A percentile compares a stretch with the other conserved stretches of the same genome.
These are phyloP conservation scores for Agrochola lychnidis DNA, from an alignment of 2,888 invertebrate genomes.

Conservation along the genomic window DNA sequence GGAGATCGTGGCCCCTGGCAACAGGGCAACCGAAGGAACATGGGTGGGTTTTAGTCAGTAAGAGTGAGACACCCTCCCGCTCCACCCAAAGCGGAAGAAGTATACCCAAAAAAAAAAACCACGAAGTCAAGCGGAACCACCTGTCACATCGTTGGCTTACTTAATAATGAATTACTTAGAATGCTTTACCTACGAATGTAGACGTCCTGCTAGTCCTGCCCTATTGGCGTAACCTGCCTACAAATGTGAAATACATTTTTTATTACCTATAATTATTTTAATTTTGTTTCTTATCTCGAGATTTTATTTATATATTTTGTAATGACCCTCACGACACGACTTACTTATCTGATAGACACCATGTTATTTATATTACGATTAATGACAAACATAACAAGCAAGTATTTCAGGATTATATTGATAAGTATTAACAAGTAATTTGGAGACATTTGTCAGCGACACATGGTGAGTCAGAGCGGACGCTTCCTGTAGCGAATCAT, in stretches of 20 bases:
- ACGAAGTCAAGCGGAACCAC: slow-evolving; percentile 14
- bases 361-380: slow-evolving; percentile 38
- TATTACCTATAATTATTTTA: background rate
- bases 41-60: no score
- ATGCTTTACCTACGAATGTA: background rate
- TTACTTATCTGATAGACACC: slow-evolving; percentile 44
- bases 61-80: no score
- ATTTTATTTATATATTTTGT: background rate
- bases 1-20: no score
- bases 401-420: slow-evolving; percentile 35
- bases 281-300: background rate
- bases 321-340: slow-evolving; percentile 4
- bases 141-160: slow-evolving; percentile 11
- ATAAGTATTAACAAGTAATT: slow-evolving; percentile 30
- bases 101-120: no score
- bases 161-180: background rate
- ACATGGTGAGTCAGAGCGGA: slow-evolving; percentile 24
- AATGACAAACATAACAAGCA: slow-evolving; percentile 17
- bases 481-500: slow-evolving; percentile 36
- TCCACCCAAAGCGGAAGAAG: background rate
- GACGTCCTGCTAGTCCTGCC: background rate
- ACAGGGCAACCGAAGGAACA: no score
- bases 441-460: slow-evolving; percentile 23
- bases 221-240: background rate
- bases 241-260: background rate